Base-by-base conservation (phyloP, 2,113 vertebrate species). In the Apodemus speciosus region DNA sequence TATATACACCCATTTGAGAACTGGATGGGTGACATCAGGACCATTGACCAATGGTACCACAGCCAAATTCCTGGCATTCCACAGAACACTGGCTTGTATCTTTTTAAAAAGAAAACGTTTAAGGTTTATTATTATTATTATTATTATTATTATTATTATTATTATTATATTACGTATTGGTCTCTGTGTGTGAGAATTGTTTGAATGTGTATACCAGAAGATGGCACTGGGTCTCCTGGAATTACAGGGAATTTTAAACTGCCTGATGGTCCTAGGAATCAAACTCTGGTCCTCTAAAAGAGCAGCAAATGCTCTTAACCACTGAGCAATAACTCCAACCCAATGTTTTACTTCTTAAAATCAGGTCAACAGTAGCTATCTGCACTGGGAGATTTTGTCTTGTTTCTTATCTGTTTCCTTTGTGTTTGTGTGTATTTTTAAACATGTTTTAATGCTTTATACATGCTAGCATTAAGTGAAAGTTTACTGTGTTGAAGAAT, bases 341-440 rank as follows among this genome's bases (percentile, higher is more conserved):
- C 77, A 80, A 38, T 6, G 14, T 68, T 60, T 49, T 25, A 4
- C 51, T 56, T 66, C 60, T 75, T 58, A 0, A 40, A 11, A 56
- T 25, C 11, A 76, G 32, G 14, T 83, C 49, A 83, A 35, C 9
- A 27, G 46, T 11, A 53, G 15, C n/a, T 40, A 5, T 56, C 56
- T 77, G 43, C 27, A 32, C 6, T 10, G 5, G 6, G 20, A 90
- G 20, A 72, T 2, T 30, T 9, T 72, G 56, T 62, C 51, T 84
- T 49, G 14, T n/a, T 66, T 66, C 85, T 86, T 73, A 35, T 21
- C 69, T 68, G 62, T 80, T 49, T 88, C 69, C 81, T 83, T 38
- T 72, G 51, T 58, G 32, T 73, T 46, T 81, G 25, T 90, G 49
- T 75, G 18, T n/a, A 79, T 87, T 86, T 92, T 64, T 68, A 84